These are phyloP conservation scores for Betta splendens DNA, from an alignment of 2,797 vertebrate species.

Conservation along the genomic window DNA sequence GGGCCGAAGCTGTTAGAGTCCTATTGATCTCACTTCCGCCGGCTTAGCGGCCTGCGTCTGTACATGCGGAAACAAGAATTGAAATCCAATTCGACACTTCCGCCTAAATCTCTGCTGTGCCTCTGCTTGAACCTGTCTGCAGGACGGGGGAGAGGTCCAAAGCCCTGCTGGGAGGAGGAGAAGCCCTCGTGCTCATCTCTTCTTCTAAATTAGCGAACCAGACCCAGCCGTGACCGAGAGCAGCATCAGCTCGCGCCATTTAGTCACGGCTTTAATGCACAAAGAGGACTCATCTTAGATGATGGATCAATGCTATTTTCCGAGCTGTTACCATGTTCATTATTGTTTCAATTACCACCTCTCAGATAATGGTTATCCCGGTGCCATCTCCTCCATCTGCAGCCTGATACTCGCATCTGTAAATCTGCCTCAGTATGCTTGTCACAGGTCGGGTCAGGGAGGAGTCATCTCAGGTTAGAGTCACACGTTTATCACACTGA, in stretches of 20 bases:
- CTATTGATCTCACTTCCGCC: constrained; percentile 58
- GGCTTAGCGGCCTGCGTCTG: constrained; percentile 63
- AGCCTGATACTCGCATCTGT: constrained; percentile 41
- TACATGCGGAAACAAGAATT: constrained; percentile 60
- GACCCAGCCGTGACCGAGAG: constrained; percentile 58
- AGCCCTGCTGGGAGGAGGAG: constrained; percentile 14
- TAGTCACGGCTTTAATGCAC: constrained; percentile 67
- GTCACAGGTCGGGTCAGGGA: constrained; percentile 30
- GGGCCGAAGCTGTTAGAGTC: constrained; percentile 56
- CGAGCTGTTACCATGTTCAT: constrained; percentile 68
- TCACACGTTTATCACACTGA: constrained; percentile 31
- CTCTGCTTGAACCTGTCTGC: constrained; percentile 49
- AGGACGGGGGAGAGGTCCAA: constrained; percentile 42
- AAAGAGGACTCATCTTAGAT: constrained; percentile 65
- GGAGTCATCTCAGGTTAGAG: constrained; percentile 30
- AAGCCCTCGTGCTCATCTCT: constrained; percentile 55
- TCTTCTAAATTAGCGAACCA: constrained; percentile 69
- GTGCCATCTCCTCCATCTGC: constrained; percentile 44
- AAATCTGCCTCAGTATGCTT: constrained; percentile 37
- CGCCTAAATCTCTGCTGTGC: constrained; percentile 48
- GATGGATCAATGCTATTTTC: constrained; percentile 76
- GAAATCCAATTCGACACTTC: constrained; percentile 73
- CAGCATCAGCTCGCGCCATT: constrained; percentile 63
- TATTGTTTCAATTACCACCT: constrained; percentile 74
- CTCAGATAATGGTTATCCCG: constrained; percentile 62